Percentiles rank a stretch among this genome's conserved stretches.
Conservation (phyloP, 2,888 invertebrate species). For the Gortyna flavago region DNA sequence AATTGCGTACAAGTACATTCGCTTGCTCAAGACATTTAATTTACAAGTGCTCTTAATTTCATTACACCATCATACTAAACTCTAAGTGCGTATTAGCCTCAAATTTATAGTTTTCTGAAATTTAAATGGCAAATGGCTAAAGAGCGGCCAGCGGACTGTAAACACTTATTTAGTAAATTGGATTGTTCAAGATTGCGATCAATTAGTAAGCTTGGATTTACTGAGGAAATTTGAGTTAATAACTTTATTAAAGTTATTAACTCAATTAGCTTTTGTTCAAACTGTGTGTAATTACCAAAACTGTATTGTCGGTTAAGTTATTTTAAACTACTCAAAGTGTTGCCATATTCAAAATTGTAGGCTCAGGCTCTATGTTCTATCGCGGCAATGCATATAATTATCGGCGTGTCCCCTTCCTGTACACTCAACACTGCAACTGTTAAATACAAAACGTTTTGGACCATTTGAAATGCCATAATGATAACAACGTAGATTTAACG, state of each 20-base stretch:
- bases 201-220: slow-evolving; percentile 49
- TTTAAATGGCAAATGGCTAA: slow-evolving; percentile 35
- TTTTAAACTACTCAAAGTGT: slow-evolving; percentile 23
- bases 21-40: slow-evolving; percentile 52
- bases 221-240: too few species aligned
- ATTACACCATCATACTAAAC: slow-evolving; percentile 49
- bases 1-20: slow-evolving; percentile 62
- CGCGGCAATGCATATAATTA: slow-evolving; percentile 37
- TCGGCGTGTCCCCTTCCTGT: slow-evolving; percentile 22
- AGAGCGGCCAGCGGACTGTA: slow-evolving; percentile 21
- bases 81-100: slow-evolving; percentile 36
- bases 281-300: slow-evolving; percentile 19
- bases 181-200: slow-evolving; percentile 43
- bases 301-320: slow-evolving; percentile 2
- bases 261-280: slow-evolving; percentile 45
- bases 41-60: slow-evolving; percentile 51
- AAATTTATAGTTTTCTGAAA: slow-evolving; percentile 47
- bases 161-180: slow-evolving; percentile 46
- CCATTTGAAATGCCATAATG: slow-evolving; percentile 15
- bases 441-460: slow-evolving; percentile 38
- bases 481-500: slow-evolving; percentile 6
- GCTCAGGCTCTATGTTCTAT: not conserved
- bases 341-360: slow-evolving; percentile 33
- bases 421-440: slow-evolving; percentile 19
- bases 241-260: slow-evolving; percentile 62